Evolutionary conservation across 2,797 vertebrate species (phyloP).

Genomic region (Sylvia borin): DNA sequence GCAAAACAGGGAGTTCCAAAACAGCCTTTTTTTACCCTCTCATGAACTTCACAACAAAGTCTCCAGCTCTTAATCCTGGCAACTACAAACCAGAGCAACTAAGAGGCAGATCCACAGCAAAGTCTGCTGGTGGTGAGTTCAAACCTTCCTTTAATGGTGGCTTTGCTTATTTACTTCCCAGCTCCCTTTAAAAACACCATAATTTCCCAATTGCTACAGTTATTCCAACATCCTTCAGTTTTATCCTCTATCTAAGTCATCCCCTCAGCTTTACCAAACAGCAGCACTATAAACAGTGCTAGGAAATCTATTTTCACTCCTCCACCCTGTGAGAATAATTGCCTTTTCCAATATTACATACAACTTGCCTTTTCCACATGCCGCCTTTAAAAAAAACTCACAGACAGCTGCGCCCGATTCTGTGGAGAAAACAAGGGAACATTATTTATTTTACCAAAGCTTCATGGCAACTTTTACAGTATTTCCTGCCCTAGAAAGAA

Average conservation of each 20-base stretch:
- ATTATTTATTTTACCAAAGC: neutral
- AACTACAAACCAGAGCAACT: neutral
- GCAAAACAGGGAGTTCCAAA: neutral
- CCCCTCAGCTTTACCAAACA: neutral
- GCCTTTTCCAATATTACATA: neutral
- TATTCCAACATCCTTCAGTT: neutral
- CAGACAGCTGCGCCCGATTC: slow-evolving; percentile 97
- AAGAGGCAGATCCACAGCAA: neutral
- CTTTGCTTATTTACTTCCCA: neutral
- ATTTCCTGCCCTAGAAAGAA: neutral
- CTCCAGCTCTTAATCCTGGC: neutral
- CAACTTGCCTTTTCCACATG: slow-evolving; percentile 92
- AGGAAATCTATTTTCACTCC: neutral
- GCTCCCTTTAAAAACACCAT: neutral
- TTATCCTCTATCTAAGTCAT: neutral
- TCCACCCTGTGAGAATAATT: neutral
- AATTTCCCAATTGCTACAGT: neutral
- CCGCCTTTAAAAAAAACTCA: slow-evolving; percentile 95
- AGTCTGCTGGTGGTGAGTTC: accelerated
- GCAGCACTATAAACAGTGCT: neutral
- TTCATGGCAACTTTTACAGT: accelerated
- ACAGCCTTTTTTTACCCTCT: neutral
- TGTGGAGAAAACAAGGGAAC: slow-evolving; percentile 64
- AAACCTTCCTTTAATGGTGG: neutral
- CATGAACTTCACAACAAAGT: accelerated